These are phyloP conservation scores for Vulpes lagopus DNA, from an alignment of 2,113 vertebrate genomes.

Conservation along the genomic window DNA sequence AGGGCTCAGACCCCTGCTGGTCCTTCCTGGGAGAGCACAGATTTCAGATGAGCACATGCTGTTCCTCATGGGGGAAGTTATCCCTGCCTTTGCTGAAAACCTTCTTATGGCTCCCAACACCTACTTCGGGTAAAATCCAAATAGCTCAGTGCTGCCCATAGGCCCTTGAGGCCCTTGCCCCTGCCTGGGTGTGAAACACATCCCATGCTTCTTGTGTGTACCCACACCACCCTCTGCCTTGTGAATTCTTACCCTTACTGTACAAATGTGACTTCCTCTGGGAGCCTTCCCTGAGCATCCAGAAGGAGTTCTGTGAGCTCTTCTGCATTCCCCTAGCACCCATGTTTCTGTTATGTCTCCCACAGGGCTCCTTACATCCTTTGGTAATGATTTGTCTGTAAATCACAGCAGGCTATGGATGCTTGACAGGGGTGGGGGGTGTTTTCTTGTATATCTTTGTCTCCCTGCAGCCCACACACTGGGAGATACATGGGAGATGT, in stretches of 20 bases:
- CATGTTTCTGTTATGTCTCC: neutral
- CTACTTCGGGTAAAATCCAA: neutral
- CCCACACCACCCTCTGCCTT: neutral
- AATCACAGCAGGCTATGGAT: neutral
- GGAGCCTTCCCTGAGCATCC: neutral
- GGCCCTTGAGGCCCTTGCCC: no score
- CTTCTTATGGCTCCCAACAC: neutral
- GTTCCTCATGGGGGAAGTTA: neutral
- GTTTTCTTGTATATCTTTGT: neutral
- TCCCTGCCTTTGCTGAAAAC: neutral
- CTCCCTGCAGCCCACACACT: neutral
- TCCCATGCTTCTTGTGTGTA: rapidly evolving
- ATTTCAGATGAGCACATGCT: neutral
- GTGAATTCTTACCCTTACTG: neutral
- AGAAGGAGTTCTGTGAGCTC: neutral
- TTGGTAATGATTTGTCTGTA: neutral
- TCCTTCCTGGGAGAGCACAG: neutral
- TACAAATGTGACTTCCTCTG: neutral
- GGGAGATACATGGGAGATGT: neutral
- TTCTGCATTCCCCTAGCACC: rapidly evolving
- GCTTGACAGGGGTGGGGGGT: neutral
- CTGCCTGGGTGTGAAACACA: no score
- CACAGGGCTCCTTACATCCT: neutral
- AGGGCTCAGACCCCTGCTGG: neutral
- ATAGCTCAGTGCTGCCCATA: neutral